Base-by-base conservation (phyloP, 2,113 vertebrate species). In the Hippocampus guttulatus region DNA sequence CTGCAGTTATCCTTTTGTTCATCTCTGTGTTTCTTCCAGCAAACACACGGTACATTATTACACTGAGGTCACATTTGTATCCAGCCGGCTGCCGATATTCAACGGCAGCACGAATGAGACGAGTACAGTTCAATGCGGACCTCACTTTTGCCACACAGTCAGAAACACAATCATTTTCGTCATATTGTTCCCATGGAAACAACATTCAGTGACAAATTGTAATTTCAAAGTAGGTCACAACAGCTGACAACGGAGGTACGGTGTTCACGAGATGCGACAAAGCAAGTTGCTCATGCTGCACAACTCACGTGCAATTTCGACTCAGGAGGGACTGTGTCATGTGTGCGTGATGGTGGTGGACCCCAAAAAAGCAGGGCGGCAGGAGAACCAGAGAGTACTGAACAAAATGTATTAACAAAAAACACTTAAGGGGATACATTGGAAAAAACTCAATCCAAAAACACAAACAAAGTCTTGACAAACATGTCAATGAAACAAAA, bases 1-100 rank as follows among this genome's bases (percentile, higher is more conserved):
- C 74, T 62, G 43, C 79, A 82, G 64, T 67, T 45, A 45, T 74
- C 61, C 67, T 66, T 69, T 47, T 76, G 76, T 72, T 75, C 76
- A 23, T 60, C 12, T 54, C 71, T 75, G 76, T 55, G 25, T 73
- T 77, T 65, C 70, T 75, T 54, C 45, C 63, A 71, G 79, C 51
- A 62, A 76, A 74, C 62, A 27, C 70, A 27, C 58, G 49, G 76
- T 67, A 66, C 71, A 55, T 66, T 55, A 79, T 63, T 43, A 49
- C 8, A 30, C 79, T 76, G 67, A 82, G 79, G 81, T 80, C 77
- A 66, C 3, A 0, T 45, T 52, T 57, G 47, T 41, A 25, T 23
- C 21, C 64, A 49, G 62, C 52, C 41, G 40, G 63, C 33, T 61
- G 16, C 66, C 55, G 47, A 20, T 45, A 70, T 58, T 79, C 38